Evolutionary conservation across 2,797 vertebrate species (phyloP).

Genomic region (Bradypodion pumilum): DNA sequence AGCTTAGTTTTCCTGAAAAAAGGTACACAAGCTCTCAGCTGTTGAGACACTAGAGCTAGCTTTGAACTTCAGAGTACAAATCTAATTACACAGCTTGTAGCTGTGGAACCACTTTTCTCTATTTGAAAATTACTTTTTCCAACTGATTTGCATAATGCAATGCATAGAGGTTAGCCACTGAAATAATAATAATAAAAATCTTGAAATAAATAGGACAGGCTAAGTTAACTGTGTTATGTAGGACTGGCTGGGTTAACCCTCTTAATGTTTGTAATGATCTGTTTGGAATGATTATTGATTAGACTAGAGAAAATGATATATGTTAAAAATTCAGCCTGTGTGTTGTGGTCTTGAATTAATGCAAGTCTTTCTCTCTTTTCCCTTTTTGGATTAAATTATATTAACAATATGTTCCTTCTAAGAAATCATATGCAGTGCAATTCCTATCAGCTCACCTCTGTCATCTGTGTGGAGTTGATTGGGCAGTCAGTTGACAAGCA

Average conservation of each 20-base stretch:
- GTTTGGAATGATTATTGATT: conserved; percentile 18
- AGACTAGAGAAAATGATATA: neutral
- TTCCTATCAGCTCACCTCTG: neutral
- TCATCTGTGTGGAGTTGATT: neutral
- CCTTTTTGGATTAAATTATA: neutral
- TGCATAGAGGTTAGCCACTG: conserved; percentile 66
- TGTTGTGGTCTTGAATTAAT: neutral
- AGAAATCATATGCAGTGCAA: neutral
- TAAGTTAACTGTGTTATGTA: conserved; percentile 72
- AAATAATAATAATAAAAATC: conserved; percentile 64
- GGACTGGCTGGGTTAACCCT: conserved; percentile 70
- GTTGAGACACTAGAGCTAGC: conserved; percentile 63
- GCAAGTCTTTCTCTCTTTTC: neutral
- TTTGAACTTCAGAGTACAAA: conserved; percentile 72
- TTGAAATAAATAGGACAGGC: conserved; percentile 58
- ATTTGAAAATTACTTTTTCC: conserved; percentile 72
- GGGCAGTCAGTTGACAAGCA: neutral
- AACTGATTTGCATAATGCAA: conserved; percentile 78
- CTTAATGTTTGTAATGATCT: conserved; percentile 54
- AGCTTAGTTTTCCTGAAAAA: conserved; percentile 64
- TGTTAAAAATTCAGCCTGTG: neutral
- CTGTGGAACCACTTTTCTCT: conserved; percentile 68
- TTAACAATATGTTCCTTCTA: neutral
- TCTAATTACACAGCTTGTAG: conserved; percentile 78
- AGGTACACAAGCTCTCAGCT: conserved; percentile 55